phyloP scores from a whole-genome alignment of 2,113 vertebrate genomes.

The Antechinus stuartii region DNA sequence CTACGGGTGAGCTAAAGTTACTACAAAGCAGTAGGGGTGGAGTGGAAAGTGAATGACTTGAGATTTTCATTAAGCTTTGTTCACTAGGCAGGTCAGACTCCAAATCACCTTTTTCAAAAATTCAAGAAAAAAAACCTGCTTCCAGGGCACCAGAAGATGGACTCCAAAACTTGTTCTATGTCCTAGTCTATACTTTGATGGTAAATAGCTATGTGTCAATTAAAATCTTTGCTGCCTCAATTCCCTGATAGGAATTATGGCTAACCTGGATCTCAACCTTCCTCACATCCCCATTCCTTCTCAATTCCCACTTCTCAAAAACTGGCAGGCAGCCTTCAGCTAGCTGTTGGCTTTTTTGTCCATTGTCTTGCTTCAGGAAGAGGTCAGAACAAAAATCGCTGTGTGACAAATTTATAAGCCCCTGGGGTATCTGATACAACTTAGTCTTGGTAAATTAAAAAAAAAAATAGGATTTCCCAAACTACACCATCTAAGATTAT shows the following conservation, averaged over 20 bases:
- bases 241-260: not conserved
- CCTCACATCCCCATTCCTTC: not conserved
- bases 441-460: not conserved
- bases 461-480: not conserved
- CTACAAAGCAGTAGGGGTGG: not conserved
- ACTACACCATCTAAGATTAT: not conserved
- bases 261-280: not conserved
- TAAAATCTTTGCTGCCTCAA: not conserved
- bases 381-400: not conserved
- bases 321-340: not conserved
- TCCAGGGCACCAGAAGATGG: not conserved
- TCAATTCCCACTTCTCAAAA: not conserved
- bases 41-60: not conserved
- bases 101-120: slow-evolving; percentile 18
- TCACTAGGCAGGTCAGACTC: slow-evolving; percentile 54
- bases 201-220: not conserved
- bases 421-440: slow-evolving; percentile 8
- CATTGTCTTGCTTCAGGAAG: slow-evolving; percentile 14
- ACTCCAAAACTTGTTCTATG: not conserved
- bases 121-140: slow-evolving; percentile 33
- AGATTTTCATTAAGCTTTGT: slow-evolving; percentile 42
- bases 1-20: slow-evolving; percentile 52
- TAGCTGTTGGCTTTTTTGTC: not conserved
- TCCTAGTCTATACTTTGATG: not conserved
- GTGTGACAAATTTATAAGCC: slow-evolving; percentile 30